A percentile compares a stretch with the other conserved stretches of the same genome.
Conservation (phyloP, 2,797 vertebrate species). For the Myotis myotis region DNA sequence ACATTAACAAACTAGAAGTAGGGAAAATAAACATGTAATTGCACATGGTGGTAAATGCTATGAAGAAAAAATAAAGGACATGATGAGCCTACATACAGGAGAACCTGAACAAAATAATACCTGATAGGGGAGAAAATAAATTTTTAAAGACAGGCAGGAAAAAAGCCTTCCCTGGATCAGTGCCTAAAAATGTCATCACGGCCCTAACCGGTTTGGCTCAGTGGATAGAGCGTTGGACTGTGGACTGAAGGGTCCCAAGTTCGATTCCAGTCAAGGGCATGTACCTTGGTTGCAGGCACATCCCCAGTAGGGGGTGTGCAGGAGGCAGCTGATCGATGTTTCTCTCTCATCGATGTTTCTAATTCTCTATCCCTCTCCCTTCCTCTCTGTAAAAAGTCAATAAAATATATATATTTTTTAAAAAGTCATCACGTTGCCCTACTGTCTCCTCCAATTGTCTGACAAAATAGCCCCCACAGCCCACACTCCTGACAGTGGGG, state of each 20-base stretch:
- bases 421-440: not conserved
- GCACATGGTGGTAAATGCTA: not conserved
- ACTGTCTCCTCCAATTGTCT: not conserved
- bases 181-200: not conserved
- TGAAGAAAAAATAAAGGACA: not conserved
- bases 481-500: not conserved
- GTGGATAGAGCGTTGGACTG: too few species aligned
- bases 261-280: too few species aligned
- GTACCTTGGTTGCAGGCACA: too few species aligned
- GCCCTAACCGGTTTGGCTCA: not conserved
- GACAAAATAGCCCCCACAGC: not conserved
- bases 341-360: too few species aligned
- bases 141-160: not conserved
- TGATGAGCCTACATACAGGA: not conserved
- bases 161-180: not conserved
- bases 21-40: not conserved
- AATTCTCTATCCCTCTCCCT: too few species aligned
- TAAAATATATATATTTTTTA: too few species aligned
- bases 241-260: too few species aligned
- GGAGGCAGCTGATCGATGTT: too few species aligned
- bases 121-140: not conserved
- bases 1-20: not conserved
- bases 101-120: not conserved
- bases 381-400: too few species aligned
- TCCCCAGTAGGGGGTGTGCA: too few species aligned